phyloP scores from a whole-genome alignment of 2,113 vertebrate genomes.

The Scartelaos histophorus region DNA sequence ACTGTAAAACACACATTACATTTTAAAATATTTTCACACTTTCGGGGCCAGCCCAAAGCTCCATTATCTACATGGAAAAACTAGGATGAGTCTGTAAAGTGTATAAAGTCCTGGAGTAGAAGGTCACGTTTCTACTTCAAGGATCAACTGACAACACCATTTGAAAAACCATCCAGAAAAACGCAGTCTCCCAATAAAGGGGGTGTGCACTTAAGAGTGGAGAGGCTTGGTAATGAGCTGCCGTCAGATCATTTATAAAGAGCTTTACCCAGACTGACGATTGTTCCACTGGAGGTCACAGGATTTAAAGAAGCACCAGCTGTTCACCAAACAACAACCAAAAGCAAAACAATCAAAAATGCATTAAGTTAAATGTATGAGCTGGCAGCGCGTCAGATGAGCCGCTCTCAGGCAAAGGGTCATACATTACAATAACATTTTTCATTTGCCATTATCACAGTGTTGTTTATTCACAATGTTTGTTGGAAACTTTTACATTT shows the following conservation, averaged over 20 bases:
- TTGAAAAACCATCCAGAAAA: conserved; percentile 37
- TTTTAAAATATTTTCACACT: not conserved
- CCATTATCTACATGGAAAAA: not conserved
- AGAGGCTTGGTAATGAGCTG: conserved; percentile 55
- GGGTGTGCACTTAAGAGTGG: conserved; percentile 42
- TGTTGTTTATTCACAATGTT: not conserved
- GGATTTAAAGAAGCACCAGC: conserved; percentile 66
- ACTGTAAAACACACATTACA: not conserved
- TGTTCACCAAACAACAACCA: conserved; percentile 62
- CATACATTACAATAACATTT: not conserved
- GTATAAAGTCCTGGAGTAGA: conserved; percentile 20
- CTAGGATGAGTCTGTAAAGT: not conserved
- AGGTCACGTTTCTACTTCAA: conserved; percentile 59
- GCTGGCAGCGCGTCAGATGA: conserved; percentile 44
- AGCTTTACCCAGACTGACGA: conserved; percentile 59
- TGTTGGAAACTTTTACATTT: not conserved
- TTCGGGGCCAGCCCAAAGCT: not conserved
- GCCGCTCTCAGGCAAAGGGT: conserved; percentile 32
- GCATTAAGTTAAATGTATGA: conserved; percentile 52
- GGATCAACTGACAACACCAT: conserved; percentile 42
- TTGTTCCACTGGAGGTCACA: conserved; percentile 69
- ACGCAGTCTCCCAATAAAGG: conserved; percentile 31
- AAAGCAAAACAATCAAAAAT: conserved; percentile 60
- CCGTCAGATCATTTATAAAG: conserved; percentile 57
- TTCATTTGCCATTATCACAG: not conserved